A percentile compares a stretch with the other conserved stretches of the same genome.
phyloP scores from a whole-genome alignment of 2,888 invertebrate species.

The Bellardia pandia region DNA sequence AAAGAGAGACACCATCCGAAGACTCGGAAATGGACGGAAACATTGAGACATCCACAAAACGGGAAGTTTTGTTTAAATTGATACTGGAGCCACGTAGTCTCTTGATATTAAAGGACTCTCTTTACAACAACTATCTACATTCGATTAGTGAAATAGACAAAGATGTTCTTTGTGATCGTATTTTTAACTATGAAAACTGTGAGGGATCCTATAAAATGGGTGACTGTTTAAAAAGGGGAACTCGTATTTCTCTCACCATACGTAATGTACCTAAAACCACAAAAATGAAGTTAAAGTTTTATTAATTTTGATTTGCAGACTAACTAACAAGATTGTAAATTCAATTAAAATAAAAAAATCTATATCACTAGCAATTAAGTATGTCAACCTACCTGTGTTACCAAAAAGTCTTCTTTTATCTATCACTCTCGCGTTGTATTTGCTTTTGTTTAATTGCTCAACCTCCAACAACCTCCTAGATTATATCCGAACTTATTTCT shows the following conservation, averaged over 20 bases:
- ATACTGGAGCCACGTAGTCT: conserved; percentile 95
- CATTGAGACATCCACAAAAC: conserved; percentile 34
- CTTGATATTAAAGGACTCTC: conserved; percentile 91
- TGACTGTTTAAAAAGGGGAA: conserved; percentile 89
- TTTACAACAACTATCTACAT: conserved; percentile 94
- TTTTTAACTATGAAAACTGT: conserved; percentile 89
- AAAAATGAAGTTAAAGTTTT: conserved; percentile 88
- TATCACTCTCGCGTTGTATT: background rate
- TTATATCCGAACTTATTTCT: background rate
- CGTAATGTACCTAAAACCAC: conserved; percentile 96
- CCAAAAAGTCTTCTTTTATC: conserved; percentile 39
- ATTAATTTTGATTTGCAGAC: conserved; percentile 70
- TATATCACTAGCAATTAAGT: conserved; percentile 32
- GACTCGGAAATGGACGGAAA: conserved; percentile 68
- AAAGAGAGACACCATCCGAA: conserved; percentile 73
- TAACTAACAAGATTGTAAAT: background rate
- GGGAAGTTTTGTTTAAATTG: conserved; percentile 87
- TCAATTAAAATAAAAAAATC: background rate
- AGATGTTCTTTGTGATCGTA: conserved; percentile 87
- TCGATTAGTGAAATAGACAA: conserved; percentile 90
- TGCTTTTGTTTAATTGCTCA: conserved; percentile 26
- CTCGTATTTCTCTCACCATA: conserved; percentile 95
- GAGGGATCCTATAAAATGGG: conserved; percentile 85
- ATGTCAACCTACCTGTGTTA: conserved; percentile 48
- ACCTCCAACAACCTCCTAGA: background rate